Evolutionary conservation across 2,888 invertebrate genomes (phyloP), one percentile per base, ranked within the genome.

Genomic region (Drosophila picticornis): DNA sequence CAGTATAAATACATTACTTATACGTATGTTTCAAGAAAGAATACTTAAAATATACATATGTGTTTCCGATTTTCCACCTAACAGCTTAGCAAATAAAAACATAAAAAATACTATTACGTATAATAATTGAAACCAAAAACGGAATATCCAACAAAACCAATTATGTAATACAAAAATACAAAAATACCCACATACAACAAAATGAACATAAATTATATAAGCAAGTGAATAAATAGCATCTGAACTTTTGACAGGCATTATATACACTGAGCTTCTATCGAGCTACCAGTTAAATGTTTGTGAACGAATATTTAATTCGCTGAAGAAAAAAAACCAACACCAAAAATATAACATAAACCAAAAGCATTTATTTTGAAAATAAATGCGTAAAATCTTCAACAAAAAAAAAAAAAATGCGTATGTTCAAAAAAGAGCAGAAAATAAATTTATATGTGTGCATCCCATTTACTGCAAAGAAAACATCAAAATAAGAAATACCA

Each of bases 31-130:
- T 88, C 83, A 72, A 70, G 57, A 69, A 66, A 57, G 71, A 87
- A 72, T 72, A 77, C 74, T 81, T 74, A 84, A 65, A 65, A 72
- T 81, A 74, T 81, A 74, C 73, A 70, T 77, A 84, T 90, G 85
- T 88, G 85, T 85, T 85, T 85, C 85, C 86, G 72, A 85, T 80
- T 90, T 77, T 90, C 85, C 90, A 90, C 85, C 90, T 90, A 85
- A 83, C 83, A 87, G 84, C 84, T 90, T 90, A 84, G 88, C 83
- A 81, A 77, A 72, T 59, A 74, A 51, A 11, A 38, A 56, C 19
- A 46, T 22, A 9, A 38, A 25, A 27, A 61, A 63, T 68, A 75
- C 43, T 60, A 57, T 40, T 56, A 56, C 31, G 63, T 60, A 52
- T 61, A 48, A 67, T 56, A 67, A 57, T 67, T 70, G 62, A 63